These are phyloP conservation scores for Latheticus oryzae DNA, from an alignment of 2,888 invertebrate genomes.

Conservation along the genomic window DNA sequence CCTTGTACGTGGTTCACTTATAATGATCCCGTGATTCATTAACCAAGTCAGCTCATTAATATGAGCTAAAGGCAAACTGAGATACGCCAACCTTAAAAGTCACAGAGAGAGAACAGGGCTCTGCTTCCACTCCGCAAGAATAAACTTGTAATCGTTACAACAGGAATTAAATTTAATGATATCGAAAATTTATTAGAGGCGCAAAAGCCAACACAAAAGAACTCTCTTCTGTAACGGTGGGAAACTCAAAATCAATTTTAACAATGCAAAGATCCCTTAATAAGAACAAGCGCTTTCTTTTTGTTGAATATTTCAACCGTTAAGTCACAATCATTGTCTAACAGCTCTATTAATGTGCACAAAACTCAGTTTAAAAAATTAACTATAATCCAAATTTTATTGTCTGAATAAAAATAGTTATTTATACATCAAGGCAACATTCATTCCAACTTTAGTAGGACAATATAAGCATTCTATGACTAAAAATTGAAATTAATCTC, in stretches of 20 bases:
- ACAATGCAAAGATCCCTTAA: slow-evolving; percentile 40
- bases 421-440: too few species aligned
- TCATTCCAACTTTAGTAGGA: too few species aligned
- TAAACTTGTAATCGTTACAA: slow-evolving; percentile 59
- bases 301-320: slow-evolving; percentile 19
- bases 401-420: too few species aligned
- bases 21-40: slow-evolving; percentile 64
- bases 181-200: slow-evolving; percentile 56
- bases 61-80: slow-evolving; percentile 53
- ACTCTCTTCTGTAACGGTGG: slow-evolving; percentile 34
- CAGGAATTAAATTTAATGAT: slow-evolving; percentile 59
- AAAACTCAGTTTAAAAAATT: too few species aligned
- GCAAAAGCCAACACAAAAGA: slow-evolving; percentile 54
- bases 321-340: slow-evolving; percentile 20
- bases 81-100: slow-evolving; percentile 40
- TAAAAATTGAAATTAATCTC: too few species aligned
- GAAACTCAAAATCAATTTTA: slow-evolving; percentile 40
- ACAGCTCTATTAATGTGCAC: slow-evolving; percentile 8
- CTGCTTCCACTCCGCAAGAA: slow-evolving; percentile 45
- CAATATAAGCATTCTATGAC: too few species aligned
- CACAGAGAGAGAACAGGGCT: slow-evolving; percentile 34
- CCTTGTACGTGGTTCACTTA: slow-evolving; percentile 59
- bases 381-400: too few species aligned
- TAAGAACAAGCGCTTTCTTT: slow-evolving; percentile 33
- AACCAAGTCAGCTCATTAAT: slow-evolving; percentile 62